Base-by-base conservation (phyloP, 2,888 invertebrate genomes). In the Rhogogaster chlorosoma region DNA sequence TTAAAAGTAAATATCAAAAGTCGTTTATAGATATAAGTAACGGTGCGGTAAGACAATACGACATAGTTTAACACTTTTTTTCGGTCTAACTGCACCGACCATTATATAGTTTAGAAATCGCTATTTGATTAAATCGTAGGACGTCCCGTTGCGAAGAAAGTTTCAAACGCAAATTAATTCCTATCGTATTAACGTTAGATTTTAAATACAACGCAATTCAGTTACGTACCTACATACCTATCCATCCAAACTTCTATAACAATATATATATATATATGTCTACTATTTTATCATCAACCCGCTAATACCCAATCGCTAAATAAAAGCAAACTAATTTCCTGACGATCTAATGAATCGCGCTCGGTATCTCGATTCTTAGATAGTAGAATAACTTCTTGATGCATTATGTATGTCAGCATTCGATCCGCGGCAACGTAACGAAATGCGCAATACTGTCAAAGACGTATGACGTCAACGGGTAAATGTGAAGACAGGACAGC, bases 131-230 rank as follows among this genome's bases (percentile, higher is more conserved):
- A 36, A 61, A 80, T 61, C 80, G 26, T 12, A 26, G 32, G 57
- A 80, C 61, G n/a, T 80, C 80, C 80, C 36, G 80, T 22, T 61
- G 80, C 36, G 80, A 80, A 80, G 80, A 80, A 80, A 80, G 80
- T 80, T 49, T 61, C 45, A 80, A 80, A 61, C 61, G 80, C 80
- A 22, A 80, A 80, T 80, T 80, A 57, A 80, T 78, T 78, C n/a
- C 15, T 38, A 32, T 38, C 36, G 32, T 78, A 53, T 26, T 32
- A n/a, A n/a, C n/a, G 32, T 45, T 78, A 22, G 22, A 53, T 80
- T 61, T 36, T 80, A 18, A 29, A 32, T 49, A 29, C 49, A 32
- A 29, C 18, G 18, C 9, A 67, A 67, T 32, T 36, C 32, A 42
- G 70, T 73, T 42, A 73, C 38, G 42, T 38, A 42, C 0, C 5